phyloP scores from a whole-genome alignment of 2,113 vertebrate genomes.

The Spea bombifrons region DNA sequence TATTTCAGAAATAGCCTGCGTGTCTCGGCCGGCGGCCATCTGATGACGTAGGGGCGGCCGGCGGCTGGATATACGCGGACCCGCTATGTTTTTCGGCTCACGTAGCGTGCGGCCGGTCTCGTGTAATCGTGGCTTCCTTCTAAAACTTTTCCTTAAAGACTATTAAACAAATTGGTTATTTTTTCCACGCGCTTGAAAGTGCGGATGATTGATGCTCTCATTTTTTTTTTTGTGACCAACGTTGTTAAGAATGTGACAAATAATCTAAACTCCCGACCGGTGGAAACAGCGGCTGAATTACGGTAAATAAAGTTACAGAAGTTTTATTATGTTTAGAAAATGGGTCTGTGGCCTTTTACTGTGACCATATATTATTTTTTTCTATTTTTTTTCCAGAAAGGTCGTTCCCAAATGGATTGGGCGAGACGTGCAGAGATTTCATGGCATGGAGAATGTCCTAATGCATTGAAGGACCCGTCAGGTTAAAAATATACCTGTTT shows the following conservation, averaged over 20 bases:
- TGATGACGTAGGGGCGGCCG: too few relatives aligned
- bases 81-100: too few relatives aligned
- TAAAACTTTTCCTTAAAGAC: conserved; percentile 59
- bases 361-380: conserved; percentile 11
- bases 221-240: conserved; percentile 66
- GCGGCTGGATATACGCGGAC: too few relatives aligned
- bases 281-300: conserved; percentile 61
- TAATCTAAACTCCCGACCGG: conserved; percentile 60
- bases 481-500: neutral
- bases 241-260: conserved; percentile 64
- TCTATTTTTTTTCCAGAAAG: conserved; percentile 17
- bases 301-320: conserved; percentile 58
- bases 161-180: conserved; percentile 67
- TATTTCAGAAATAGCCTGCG: too few relatives aligned
- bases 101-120: too few relatives aligned
- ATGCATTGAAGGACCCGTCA: neutral
- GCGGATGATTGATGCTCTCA: conserved; percentile 68
- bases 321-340: conserved; percentile 53
- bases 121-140: conserved; percentile 51
- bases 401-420: conserved; percentile 8
- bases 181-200: conserved; percentile 58
- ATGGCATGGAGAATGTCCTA: neutral
- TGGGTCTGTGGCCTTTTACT: conserved; percentile 56
- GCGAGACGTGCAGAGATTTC: neutral
- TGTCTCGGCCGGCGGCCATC: too few relatives aligned